These are phyloP conservation scores for Meriones unguiculatus DNA, from an alignment of 2,113 vertebrate species.

Conservation along the genomic window DNA sequence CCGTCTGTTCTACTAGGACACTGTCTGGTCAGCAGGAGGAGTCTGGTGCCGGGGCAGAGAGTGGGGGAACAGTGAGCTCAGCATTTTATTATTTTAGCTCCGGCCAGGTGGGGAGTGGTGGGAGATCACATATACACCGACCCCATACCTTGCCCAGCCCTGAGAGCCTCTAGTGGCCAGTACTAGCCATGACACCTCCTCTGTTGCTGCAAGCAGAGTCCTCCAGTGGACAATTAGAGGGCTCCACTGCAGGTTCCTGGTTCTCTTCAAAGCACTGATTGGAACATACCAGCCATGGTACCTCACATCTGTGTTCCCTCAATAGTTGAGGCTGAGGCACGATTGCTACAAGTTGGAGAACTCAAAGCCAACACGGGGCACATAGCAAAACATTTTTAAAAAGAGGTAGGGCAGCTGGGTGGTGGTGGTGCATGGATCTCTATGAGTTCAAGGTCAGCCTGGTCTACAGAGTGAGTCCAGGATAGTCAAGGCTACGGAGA, in stretches of 20 bases:
- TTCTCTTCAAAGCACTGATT: not conserved
- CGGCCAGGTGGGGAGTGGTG: slow-evolving; percentile 80
- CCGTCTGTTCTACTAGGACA: slow-evolving; percentile 60
- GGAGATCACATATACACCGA: slow-evolving; percentile 85
- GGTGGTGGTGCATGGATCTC: no score
- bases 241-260: not conserved
- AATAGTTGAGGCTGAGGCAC: not conserved
- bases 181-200: slow-evolving; percentile 36
- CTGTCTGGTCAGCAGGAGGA: slow-evolving; percentile 65
- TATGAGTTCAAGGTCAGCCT: not conserved
- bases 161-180: slow-evolving; percentile 81
- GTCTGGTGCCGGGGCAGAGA: slow-evolving; percentile 73
- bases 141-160: slow-evolving; percentile 75
- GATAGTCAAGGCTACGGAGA: not conserved
- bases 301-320: not conserved
- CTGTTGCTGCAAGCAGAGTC: not conserved
- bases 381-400: not conserved
- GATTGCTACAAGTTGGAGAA: not conserved
- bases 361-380: not conserved
- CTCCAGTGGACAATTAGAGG: not conserved
- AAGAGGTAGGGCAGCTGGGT: not conserved
- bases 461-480: not conserved
- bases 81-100: slow-evolving; percentile 88
- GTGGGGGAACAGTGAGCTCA: slow-evolving; percentile 87
- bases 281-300: no score